Evolutionary conservation across 1,140 invertebrate species (phyloP).

Genomic region (Theocolax elegans): DNA sequence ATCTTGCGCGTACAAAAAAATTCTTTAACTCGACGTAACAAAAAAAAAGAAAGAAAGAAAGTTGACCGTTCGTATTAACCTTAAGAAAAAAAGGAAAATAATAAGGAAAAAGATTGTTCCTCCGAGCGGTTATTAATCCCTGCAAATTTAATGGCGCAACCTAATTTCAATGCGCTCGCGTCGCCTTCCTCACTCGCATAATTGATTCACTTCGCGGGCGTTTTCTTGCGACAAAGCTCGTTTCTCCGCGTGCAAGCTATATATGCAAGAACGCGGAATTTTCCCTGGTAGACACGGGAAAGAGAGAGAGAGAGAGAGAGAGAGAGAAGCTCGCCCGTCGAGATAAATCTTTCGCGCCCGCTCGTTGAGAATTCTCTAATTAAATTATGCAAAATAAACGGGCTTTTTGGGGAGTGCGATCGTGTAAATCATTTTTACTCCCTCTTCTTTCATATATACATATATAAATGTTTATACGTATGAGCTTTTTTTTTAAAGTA

Average conservation of each 20-base stretch:
- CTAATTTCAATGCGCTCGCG: conserved; percentile 54
- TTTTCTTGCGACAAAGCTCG: conserved; percentile 40
- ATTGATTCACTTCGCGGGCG: conserved; percentile 45
- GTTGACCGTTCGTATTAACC: too few species aligned
- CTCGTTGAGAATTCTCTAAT: conserved; percentile 41
- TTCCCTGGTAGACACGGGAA: background rate
- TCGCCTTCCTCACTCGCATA: conserved; percentile 35
- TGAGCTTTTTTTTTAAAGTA: too few species aligned
- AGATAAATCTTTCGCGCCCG: conserved; percentile 35
- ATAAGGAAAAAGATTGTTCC: too few species aligned
- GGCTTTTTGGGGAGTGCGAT: conserved; percentile 34
- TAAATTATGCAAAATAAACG: conserved; percentile 45
- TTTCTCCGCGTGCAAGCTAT: conserved; percentile 10
- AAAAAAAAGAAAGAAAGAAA: too few species aligned
- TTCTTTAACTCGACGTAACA: too few species aligned
- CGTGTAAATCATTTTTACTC: conserved; percentile 42
- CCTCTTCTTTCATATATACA: too few species aligned
- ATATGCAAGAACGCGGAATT: conserved; percentile 13
- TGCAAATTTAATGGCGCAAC: conserved; percentile 56
- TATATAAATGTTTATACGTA: too few species aligned
- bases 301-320: too few species aligned
- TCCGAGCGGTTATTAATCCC: conserved; percentile 52
- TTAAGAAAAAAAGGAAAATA: too few species aligned
- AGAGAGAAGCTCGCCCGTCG: background rate
- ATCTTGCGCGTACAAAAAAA: too few species aligned